phyloP scores from a whole-genome alignment of 2,888 invertebrate species.

The Orthosia gracilis region DNA sequence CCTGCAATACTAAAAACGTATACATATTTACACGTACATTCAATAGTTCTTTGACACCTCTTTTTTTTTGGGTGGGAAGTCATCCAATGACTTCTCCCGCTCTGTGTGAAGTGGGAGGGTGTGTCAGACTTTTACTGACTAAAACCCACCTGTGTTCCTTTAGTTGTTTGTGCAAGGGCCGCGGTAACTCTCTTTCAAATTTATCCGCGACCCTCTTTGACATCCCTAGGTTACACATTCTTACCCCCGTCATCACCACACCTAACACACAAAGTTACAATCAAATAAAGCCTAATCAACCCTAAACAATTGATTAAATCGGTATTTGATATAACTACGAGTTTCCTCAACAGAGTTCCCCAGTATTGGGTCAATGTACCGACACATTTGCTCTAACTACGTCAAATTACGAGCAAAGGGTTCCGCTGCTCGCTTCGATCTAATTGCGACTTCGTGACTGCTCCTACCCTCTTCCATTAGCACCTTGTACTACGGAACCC shows the following conservation, averaged over 20 bases:
- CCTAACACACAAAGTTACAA: background rate
- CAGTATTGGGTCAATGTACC: constrained; percentile 73
- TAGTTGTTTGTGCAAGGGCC: too few relatives aligned
- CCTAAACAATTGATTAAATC: constrained; percentile 44
- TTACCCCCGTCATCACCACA: background rate
- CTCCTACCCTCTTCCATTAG: constrained; percentile 84
- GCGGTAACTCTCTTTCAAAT: too few relatives aligned
- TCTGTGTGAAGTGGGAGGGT: too few relatives aligned
- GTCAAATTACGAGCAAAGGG: constrained; percentile 87
- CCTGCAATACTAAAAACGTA: background rate
- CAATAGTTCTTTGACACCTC: background rate
- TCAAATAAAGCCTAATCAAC: constrained; percentile 14
- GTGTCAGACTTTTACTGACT: too few relatives aligned
- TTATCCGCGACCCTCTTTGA: background rate
- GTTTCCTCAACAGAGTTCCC: constrained; percentile 63
- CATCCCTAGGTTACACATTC: background rate
- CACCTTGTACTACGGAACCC: constrained; percentile 71
- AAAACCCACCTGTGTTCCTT: too few relatives aligned
- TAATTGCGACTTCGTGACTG: constrained; percentile 88
- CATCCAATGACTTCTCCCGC: too few relatives aligned
- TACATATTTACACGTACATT: too few relatives aligned
- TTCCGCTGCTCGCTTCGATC: constrained; percentile 83
- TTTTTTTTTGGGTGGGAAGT: background rate
- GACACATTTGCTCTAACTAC: constrained; percentile 84
- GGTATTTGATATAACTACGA: constrained; percentile 49